Evolutionary conservation across 2,113 vertebrate species (phyloP), one percentile per base, ranked within the genome.

Genomic region (Brevimyrus niger): DNA sequence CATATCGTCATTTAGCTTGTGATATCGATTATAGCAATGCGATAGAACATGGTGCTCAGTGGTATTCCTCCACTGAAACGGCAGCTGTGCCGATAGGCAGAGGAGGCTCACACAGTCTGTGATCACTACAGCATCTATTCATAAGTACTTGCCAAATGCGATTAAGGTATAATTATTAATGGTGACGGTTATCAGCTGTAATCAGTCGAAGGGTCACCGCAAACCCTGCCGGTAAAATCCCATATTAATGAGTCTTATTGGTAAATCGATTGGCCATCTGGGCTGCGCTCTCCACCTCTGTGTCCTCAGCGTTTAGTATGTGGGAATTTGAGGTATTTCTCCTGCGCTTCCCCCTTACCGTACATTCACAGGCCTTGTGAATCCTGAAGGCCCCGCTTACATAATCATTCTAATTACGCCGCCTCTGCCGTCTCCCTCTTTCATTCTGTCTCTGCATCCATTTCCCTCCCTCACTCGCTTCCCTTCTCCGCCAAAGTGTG

Each of bases 161-260:
- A 47, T 50, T 61, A 83, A n/a, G 27, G 73, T 8, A 84, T 91
- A 87, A 89, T 91, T 85, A 89, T 89, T 76, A 89, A 65, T 21
- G 17, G 89, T 92, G 89, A 90, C 87, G 48, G 50, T 38, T 87
- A 50, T 31, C 84, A 92, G 89, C 89, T 90, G 88, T 87, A 19
- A 44, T 76, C 69, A 38, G 69, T 17, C 69, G 83, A 84, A 91
- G 89, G 87, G 69, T 50, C 50, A 6, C 51, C 44, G 38, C 51
- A 65, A 88, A 65, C 7, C 69, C 31, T 76, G 31, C 10, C 69
- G 38, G 11, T 38, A 76, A 38, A 76, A 76, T 38, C 35, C 73
- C 15, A n/a, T 19, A 35, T 80, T 80, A 6, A 80, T 42, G 73
- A 80, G 31, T 2, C 4, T 13, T 38, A 6, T 42, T 42, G 73